These are phyloP conservation scores for Caenorhabditis latens DNA, from an alignment of 1,140 invertebrate species.

Conservation along the genomic window DNA sequence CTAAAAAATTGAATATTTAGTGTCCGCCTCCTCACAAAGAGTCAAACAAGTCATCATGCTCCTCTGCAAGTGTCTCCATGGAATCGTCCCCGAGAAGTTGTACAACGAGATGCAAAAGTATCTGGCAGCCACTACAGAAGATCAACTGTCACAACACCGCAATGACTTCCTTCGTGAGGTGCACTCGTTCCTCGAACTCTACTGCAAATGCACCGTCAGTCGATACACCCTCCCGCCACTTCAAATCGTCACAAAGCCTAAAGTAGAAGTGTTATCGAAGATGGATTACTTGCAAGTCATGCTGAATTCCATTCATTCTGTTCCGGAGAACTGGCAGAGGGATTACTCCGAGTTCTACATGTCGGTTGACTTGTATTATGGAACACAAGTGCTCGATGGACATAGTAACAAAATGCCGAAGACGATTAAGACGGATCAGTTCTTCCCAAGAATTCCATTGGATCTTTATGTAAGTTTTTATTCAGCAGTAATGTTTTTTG, in stretches of 20 bases:
- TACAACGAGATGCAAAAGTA: slow-evolving; percentile 58
- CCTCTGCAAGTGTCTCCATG: slow-evolving; percentile 46
- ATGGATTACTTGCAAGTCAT: slow-evolving; percentile 60
- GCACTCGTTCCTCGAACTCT: slow-evolving; percentile 52
- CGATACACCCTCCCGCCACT: slow-evolving; percentile 30
- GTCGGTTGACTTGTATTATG: slow-evolving; percentile 66
- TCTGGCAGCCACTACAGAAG: slow-evolving; percentile 45
- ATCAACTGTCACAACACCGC: not conserved
- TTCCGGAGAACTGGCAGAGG: slow-evolving; percentile 68
- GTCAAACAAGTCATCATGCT: slow-evolving; percentile 48
- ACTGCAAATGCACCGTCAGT: slow-evolving; percentile 59
- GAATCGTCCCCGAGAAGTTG: slow-evolving; percentile 48
- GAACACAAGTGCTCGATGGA: slow-evolving; percentile 61
- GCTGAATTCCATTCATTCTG: slow-evolving; percentile 69
- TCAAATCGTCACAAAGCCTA: slow-evolving; percentile 27
- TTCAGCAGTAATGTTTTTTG: too few species aligned
- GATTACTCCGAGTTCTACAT: slow-evolving; percentile 64
- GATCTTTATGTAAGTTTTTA: slow-evolving; percentile 63
- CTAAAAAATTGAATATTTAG: not conserved
- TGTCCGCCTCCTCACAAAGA: slow-evolving; percentile 41
- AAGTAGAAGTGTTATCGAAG: slow-evolving; percentile 49
- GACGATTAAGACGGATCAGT: slow-evolving; percentile 48
- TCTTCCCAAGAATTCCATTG: slow-evolving; percentile 65
- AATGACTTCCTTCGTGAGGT: slow-evolving; percentile 58
- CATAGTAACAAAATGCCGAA: slow-evolving; percentile 32